Evolutionary conservation across 2,113 vertebrate genomes (phyloP), one percentile per base, ranked within the genome.

Genomic region (Pyxicephalus adspersus): DNA sequence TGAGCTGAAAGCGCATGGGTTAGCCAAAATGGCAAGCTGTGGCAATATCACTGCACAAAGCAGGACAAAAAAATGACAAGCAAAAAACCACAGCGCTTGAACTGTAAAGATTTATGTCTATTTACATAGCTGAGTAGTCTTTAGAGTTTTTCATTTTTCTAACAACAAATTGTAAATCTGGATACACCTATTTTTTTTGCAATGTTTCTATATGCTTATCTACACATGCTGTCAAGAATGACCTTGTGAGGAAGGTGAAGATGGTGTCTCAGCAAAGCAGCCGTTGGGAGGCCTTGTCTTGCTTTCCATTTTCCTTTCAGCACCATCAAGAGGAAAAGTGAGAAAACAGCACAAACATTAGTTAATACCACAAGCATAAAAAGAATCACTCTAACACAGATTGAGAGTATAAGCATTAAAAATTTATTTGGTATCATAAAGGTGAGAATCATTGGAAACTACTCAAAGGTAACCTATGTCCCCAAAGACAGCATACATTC

Each of bases 211-310:
- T 88, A 93, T 87, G 91, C 93, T 95, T 92, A 96, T 94, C 95
- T 95, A 95, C 94, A 95, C 95, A 96, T 96, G 95, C 95, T 95
- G 94, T 95, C 94, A 94, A 91, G 92, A 95, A 95, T 95, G 94
- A 96, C 95, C 95, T 96, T 95, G 94, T 94, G 91, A 95, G 89
- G 94, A 93, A 94, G 94, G 91, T 95, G 95, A 90, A 95, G 93
- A 89, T 95, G 94, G 93, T 91, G 93, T 95, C 93, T 95, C 94
- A 95, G 92, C 94, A 95, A 94, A 95, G 92, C 92, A 94, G 94
- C 93, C 91, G 95, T 89, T 88, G 93, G 89, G 90, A 94, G 93
- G 92, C 93, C 94, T 95, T 92, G 94, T 92, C 93, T 94, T 92
- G 93, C 87, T 92, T 93, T 91, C 92, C 94, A 94, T 94, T 94